Evolutionary conservation across 2,113 vertebrate species (phyloP), one percentile per base, ranked within the genome.

Genomic region (Progne subis): DNA sequence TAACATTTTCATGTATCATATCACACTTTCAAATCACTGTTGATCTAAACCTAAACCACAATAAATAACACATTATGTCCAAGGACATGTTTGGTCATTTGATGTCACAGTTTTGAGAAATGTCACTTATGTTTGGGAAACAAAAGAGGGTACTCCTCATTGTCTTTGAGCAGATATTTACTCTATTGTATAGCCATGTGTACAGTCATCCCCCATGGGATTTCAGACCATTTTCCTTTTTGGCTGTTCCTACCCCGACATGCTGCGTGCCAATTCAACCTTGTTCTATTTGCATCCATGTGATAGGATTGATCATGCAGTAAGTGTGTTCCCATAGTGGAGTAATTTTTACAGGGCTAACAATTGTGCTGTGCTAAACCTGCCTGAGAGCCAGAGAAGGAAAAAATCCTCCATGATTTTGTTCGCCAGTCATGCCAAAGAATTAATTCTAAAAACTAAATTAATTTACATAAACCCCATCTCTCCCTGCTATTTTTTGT

Each of bases 401-500:
- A 80, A 94, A 91, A 83, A 83, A 77, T 56, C 56, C 88, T 81
- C 56, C 28, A 15, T 57, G 57, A 75, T 57, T 84, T 78, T 3
- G 2, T 18, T 89, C 68, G 74, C 74, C 44, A 47, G 29, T 26
- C 44, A 43, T 75, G 77, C 43, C 74, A 82, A 91, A 52, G 52
- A 94, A 83, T 78, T 89, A 63, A 81, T 94, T 91, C 52, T 92
- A 71, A 91, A 74, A 86, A 21, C 18, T 34, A 86, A 89, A 91
- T 94, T 75, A 84, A 89, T 92, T 86, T 82, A 43, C 68, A 72
- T 82, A 90, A 69, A 88, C 28, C 50, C 81, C 50, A 57, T 80
- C 59, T 77, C 75, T 90, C 53, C 20, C 52, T 88, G 37, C 28
- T 83, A 37, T 77, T 82, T 92, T 82, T 78, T 82, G 86, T 69